A percentile compares a stretch with the other conserved stretches of the same genome.
Evolutionary conservation across 2,113 vertebrate genomes (phyloP).

Genomic region (Amblyopsis rosae): DNA sequence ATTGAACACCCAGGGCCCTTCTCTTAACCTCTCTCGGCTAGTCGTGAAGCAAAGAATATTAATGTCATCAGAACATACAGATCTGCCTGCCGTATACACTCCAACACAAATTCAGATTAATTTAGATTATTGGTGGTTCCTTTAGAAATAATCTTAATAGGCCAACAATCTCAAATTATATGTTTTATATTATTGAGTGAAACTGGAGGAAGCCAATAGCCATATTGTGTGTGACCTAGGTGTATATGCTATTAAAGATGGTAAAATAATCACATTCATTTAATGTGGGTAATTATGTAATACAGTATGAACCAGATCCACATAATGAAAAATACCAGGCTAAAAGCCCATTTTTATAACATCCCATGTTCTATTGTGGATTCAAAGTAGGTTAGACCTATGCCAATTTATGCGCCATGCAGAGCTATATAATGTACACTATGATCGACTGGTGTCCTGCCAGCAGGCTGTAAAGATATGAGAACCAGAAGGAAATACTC

Average conservation of each 20-base stretch:
- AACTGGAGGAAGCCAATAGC: no score
- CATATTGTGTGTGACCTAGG: no score
- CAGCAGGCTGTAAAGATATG: constrained; percentile 45
- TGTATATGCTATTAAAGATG: no score
- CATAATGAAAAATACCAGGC: neutral
- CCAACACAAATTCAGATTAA: neutral
- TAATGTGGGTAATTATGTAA: neutral
- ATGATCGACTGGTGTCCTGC: constrained; percentile 15
- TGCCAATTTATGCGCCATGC: constrained; percentile 30
- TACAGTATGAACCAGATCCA: neutral
- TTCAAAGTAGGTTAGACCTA: constrained; percentile 44
- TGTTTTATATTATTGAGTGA: neutral
- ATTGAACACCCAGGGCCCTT: constrained; percentile 74
- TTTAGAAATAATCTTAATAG: neutral
- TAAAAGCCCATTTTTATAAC: constrained; percentile 7
- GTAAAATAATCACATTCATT: neutral
- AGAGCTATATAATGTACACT: constrained; percentile 38
- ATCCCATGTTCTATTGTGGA: constrained; percentile 3
- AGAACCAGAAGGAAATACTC: constrained; percentile 44
- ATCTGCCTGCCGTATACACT: neutral
- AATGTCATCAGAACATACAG: constrained; percentile 51
- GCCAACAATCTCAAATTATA: neutral
- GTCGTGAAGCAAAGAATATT: constrained; percentile 71
- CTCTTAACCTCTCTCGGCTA: constrained; percentile 70
- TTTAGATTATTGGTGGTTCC: no score